Percentiles rank a stretch among this genome's conserved stretches.
These are phyloP conservation scores for Leptinotarsa undecemlineata DNA, from an alignment of 1,140 invertebrate genomes.

Conservation along the genomic window DNA sequence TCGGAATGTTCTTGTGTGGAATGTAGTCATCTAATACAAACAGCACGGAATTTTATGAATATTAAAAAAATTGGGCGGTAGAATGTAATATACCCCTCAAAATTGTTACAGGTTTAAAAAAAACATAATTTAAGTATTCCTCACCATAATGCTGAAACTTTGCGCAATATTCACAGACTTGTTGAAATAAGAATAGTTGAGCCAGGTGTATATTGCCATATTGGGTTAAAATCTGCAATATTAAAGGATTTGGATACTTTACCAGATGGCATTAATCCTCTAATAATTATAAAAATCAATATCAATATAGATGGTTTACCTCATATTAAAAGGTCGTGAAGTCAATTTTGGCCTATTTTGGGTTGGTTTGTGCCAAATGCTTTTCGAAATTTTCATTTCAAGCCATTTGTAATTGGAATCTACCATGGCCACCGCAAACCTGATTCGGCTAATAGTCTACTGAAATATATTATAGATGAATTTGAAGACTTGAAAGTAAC, in stretches of 20 bases:
- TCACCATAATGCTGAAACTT: not conserved
- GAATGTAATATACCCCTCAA: constrained; percentile 7
- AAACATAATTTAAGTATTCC: not conserved
- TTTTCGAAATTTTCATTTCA: too few species aligned
- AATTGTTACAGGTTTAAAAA: constrained; percentile 4
- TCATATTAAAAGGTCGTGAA: too few species aligned
- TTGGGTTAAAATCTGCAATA: not conserved
- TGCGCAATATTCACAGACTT: not conserved
- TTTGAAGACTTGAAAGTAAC: too few species aligned
- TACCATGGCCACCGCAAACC: too few species aligned
- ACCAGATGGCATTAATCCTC: not conserved
- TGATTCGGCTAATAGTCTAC: too few species aligned
- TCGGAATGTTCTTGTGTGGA: constrained; percentile 10
- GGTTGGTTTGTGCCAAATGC: too few species aligned
- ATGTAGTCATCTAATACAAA: constrained; percentile 14
- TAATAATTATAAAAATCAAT: not conserved
- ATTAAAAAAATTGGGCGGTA: not conserved
- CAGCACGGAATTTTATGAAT: not conserved
- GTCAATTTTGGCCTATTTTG: too few species aligned
- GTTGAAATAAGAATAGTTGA: not conserved
- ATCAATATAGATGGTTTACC: not conserved
- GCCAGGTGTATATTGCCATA: not conserved
- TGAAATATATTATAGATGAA: too few species aligned
- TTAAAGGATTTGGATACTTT: constrained; percentile 9
- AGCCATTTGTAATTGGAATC: too few species aligned